These are phyloP conservation scores for Sthenelais limicola DNA, from an alignment of 2,888 invertebrate species.

Conservation along the genomic window DNA sequence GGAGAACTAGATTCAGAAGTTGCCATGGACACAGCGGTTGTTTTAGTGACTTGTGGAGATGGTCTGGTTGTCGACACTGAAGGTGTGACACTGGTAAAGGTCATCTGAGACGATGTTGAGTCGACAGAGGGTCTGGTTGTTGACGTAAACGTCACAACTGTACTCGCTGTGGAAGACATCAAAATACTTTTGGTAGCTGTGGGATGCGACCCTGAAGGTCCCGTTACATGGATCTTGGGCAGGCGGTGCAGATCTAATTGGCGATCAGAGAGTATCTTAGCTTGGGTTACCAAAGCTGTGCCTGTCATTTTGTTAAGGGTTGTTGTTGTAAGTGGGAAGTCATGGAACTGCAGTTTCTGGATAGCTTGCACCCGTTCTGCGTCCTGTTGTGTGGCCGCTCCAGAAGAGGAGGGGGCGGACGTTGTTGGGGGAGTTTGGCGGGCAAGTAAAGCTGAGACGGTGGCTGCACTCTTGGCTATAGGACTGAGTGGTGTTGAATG, in stretches of 20 bases:
- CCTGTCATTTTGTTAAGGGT: conserved; percentile 52
- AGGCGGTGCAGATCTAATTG: conserved; percentile 31
- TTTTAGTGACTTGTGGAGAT: background rate
- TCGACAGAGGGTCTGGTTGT: background rate
- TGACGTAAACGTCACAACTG: conserved; percentile 34
- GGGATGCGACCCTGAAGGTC: background rate
- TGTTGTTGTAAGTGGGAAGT: conserved; percentile 63
- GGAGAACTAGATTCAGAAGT: background rate
- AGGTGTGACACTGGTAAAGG: too few relatives aligned
- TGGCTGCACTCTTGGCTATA: conserved; percentile 35
- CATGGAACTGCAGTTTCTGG: conserved; percentile 65
- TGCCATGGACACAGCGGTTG: background rate
- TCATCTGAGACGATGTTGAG: too few relatives aligned
- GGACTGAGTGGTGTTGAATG: conserved; percentile 30
- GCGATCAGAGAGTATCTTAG: conserved; percentile 27
- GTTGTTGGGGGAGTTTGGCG: conserved; percentile 6
- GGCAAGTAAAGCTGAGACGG: conserved; percentile 15
- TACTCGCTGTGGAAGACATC: conserved; percentile 6
- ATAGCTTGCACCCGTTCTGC: conserved; percentile 58
- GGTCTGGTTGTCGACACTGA: conserved; percentile 1
- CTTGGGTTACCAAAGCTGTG: conserved; percentile 56
- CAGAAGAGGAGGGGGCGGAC: background rate
- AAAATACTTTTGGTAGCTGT: conserved; percentile 27
- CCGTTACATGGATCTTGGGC: background rate
- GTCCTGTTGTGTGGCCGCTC: conserved; percentile 2